These are phyloP conservation scores for Psix sp. DNA, from an alignment of 1,140 invertebrate genomes.

Conservation along the genomic window DNA sequence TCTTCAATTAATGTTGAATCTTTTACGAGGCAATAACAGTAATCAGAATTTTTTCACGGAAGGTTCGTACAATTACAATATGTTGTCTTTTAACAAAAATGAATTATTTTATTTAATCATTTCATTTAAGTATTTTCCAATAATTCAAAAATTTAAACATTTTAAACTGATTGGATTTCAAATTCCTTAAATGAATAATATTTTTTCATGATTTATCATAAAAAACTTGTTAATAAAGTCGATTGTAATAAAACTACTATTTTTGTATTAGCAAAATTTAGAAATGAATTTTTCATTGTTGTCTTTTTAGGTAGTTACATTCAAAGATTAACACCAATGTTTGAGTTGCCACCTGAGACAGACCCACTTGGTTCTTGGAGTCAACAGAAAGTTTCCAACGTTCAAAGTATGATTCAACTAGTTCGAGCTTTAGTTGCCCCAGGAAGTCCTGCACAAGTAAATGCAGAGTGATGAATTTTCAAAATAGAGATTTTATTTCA, in stretches of 20 bases:
- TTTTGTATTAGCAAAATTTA: too few relatives aligned
- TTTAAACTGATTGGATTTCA: too few relatives aligned
- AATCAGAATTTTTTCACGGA: conserved; percentile 99
- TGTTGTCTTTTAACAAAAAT: too few relatives aligned
- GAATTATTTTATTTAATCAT: conserved; percentile 10
- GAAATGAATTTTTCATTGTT: too few relatives aligned
- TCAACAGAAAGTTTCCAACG: conserved; percentile 95
- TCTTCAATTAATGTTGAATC: conserved; percentile 94
- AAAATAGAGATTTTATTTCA: background rate
- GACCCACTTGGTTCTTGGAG: conserved; percentile 85
- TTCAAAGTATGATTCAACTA: conserved; percentile 93
- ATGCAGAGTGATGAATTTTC: conserved; percentile 1
- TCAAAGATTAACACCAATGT: conserved; percentile 92
- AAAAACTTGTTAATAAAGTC: too few relatives aligned
- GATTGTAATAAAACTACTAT: too few relatives aligned
- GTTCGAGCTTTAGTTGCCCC: conserved; percentile 93
- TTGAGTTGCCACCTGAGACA: conserved; percentile 83
- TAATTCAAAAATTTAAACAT: too few relatives aligned
- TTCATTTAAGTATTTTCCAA: too few relatives aligned
- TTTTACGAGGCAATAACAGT: conserved; percentile 96
- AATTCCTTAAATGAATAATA: too few relatives aligned
- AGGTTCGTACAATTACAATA: conserved; percentile 76
- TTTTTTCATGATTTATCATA: too few relatives aligned
- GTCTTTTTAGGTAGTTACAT: conserved; percentile 91
- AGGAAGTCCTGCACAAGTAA: conserved; percentile 87